A percentile compares a stretch with the other conserved stretches of the same genome.
phyloP scores from a whole-genome alignment of 2,797 vertebrate species.

The Schizopygopsis pylzovi region DNA sequence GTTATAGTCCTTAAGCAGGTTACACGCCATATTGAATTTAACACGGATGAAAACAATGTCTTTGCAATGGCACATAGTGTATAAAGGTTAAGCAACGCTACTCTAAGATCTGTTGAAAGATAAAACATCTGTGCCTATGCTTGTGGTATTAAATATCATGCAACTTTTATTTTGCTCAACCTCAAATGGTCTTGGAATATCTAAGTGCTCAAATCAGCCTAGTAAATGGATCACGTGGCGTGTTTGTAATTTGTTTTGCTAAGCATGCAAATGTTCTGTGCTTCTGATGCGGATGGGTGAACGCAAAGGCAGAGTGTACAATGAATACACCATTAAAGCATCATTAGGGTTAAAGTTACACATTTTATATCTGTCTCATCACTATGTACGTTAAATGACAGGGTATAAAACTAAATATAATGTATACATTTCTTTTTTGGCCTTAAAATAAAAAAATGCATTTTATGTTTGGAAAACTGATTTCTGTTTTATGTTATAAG shows the following conservation, averaged over 20 bases:
- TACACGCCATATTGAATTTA: neutral
- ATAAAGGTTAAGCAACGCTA: neutral
- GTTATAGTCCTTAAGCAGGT: neutral
- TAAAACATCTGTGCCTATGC: neutral
- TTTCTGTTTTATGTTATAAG: neutral
- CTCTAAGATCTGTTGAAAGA: neutral
- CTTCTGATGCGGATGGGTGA: neutral
- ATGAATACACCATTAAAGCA: neutral
- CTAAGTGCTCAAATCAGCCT: neutral
- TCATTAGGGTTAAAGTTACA: neutral
- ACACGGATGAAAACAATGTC: neutral
- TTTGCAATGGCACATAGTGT: neutral
- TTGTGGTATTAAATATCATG: neutral
- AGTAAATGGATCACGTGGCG: neutral
- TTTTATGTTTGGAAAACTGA: neutral
- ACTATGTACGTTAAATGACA: neutral
- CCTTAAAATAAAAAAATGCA: neutral
- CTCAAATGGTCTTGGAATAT: neutral
- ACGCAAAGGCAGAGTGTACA: conserved; percentile 2
- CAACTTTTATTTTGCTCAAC: neutral
- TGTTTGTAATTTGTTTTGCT: neutral
- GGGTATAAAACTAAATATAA: neutral
- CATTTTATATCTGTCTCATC: neutral
- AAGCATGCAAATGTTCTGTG: conserved; percentile 1
- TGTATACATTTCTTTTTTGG: neutral